These are phyloP conservation scores for Eupithecia centaureata DNA, from an alignment of 2,888 invertebrate genomes.

Conservation along the genomic window DNA sequence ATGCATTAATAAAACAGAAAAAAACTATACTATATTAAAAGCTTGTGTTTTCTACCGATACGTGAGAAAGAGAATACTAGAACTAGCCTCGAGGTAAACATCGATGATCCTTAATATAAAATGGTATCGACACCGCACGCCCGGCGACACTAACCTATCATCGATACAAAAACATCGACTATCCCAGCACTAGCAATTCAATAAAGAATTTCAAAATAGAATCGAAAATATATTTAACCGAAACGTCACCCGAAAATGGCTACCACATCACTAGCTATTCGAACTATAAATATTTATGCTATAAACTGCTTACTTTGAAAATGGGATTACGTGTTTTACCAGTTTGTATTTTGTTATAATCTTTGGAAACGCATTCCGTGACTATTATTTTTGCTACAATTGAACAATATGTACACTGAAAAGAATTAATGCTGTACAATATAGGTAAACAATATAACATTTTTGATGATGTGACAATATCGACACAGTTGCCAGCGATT, in stretches of 20 bases:
- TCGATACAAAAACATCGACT: not conserved
- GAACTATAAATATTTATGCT: constrained; percentile 20
- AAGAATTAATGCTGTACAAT: constrained; percentile 6
- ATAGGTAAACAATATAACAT: constrained; percentile 3
- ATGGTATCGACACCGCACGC: constrained; percentile 57
- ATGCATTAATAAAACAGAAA: constrained; percentile 48
- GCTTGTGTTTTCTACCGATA: constrained; percentile 48
- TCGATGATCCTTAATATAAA: constrained; percentile 80
- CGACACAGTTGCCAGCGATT: constrained; percentile 45
- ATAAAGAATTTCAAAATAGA: constrained; percentile 25
- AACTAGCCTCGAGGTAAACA: constrained; percentile 67
- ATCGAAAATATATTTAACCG: constrained; percentile 27
- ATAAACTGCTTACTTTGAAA: no score
- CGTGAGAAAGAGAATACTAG: constrained; percentile 49
- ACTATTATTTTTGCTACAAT: not conserved
- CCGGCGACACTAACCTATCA: constrained; percentile 31
- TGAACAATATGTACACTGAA: constrained; percentile 4
- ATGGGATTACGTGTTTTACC: no score
- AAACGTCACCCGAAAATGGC: constrained; percentile 41
- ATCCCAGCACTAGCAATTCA: constrained; percentile 31
- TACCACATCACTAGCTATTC: constrained; percentile 33
- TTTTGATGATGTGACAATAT: constrained; percentile 38
- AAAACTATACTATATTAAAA: constrained; percentile 39
- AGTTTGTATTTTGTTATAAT: constrained; percentile 2
- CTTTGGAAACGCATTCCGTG: constrained; percentile 10